A percentile compares a stretch with the other conserved stretches of the same genome.
Conservation (phyloP, 2,888 invertebrate species). For the Meghimatium bilineatum region DNA sequence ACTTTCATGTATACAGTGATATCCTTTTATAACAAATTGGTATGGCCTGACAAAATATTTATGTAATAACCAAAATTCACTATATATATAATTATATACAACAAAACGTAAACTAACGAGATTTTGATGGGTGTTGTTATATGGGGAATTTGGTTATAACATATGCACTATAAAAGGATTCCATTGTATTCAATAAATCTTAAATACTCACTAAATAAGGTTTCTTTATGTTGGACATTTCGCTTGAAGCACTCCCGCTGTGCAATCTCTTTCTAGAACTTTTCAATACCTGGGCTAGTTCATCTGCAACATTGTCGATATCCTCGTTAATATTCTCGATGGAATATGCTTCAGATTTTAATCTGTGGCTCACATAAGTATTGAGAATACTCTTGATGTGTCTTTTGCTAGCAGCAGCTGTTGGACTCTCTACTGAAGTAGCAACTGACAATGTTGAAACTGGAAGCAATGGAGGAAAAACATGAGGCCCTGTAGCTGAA, state of each 20-base stretch:
- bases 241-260: neutral
- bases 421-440: too few relatives aligned
- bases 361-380: neutral
- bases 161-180: too few relatives aligned
- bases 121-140: too few relatives aligned
- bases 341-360: neutral
- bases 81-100: too few relatives aligned
- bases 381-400: conserved; percentile 3
- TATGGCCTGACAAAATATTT: too few relatives aligned
- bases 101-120: too few relatives aligned
- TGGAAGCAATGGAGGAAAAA: neutral
- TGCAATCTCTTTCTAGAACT: conserved; percentile 8
- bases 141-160: too few relatives aligned
- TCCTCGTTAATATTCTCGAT: neutral
- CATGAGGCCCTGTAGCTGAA: neutral
- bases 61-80: too few relatives aligned
- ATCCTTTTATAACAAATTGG: too few relatives aligned
- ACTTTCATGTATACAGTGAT: too few relatives aligned
- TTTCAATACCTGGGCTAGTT: conserved; percentile 5
- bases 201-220: conserved; percentile 1
- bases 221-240: neutral
- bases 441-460: neutral
- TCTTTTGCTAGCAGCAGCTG: neutral
- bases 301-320: conserved; percentile 8
- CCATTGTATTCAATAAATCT: too few relatives aligned